Percentiles rank a stretch among this genome's conserved stretches.
These are phyloP conservation scores for Phalanger gymnotis DNA, from an alignment of 2,797 vertebrate genomes.

Conservation along the genomic window DNA sequence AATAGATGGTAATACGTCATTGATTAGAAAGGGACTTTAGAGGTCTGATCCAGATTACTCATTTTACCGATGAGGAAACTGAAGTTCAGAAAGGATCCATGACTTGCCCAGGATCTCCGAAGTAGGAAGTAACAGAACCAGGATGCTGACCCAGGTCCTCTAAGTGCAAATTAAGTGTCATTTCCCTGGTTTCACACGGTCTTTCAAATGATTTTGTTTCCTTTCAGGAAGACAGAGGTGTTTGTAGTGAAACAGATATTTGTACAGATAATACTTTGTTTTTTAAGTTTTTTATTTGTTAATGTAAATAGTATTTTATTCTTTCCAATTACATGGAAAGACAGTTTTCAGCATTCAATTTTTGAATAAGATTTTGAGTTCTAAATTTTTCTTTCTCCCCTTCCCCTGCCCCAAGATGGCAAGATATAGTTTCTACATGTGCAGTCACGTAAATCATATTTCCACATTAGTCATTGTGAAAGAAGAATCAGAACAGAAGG, in stretches of 20 bases:
- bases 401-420: no score
- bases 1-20: not conserved
- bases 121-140: not conserved
- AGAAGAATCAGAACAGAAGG: not conserved
- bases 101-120: not conserved
- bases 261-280: not conserved
- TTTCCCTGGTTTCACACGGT: not conserved
- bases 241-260: not conserved
- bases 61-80: not conserved
- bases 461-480: not conserved
- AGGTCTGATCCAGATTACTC: not conserved
- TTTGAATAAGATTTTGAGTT: not conserved
- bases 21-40: not conserved
- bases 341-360: not conserved
- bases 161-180: not conserved
- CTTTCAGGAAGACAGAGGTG: not conserved
- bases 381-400: not conserved
- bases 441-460: not conserved
- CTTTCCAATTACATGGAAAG: not conserved
- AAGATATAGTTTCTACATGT: not conserved
- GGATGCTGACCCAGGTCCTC: not conserved
- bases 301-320: not conserved
- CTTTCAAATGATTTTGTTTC: not conserved
- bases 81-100: not conserved
- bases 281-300: not conserved